phyloP scores from a whole-genome alignment of 35 echinoderm and acorn worm species.

The Chiridota heheva region DNA sequence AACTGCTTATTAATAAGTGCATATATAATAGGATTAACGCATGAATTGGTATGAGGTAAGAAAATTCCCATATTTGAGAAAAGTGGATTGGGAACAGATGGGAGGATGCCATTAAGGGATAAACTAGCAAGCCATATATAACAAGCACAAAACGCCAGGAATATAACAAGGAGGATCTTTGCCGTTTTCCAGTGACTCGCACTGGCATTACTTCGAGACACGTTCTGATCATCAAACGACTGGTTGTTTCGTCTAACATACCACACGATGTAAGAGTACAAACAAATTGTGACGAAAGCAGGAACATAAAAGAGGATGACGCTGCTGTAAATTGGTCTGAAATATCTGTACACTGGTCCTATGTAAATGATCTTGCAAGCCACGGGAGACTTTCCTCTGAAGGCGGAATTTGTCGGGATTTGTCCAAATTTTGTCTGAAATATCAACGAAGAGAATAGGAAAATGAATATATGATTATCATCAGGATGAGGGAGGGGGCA shows the following conservation, averaged over 20 bases:
- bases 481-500: no score
- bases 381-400: constrained; percentile 7
- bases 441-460: no score
- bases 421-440: no score
- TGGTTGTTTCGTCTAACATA: constrained; percentile 24
- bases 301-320: constrained; percentile 67
- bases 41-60: constrained; percentile 37
- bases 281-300: constrained; percentile 23
- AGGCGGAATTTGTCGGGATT: no score
- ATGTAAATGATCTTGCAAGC: constrained; percentile 47
- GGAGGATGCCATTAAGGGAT: not conserved
- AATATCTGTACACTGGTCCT: constrained; percentile 3
- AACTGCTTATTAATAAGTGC: constrained; percentile 28
- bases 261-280: constrained; percentile 43
- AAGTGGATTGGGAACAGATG: not conserved
- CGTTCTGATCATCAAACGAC: not conserved
- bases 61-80: constrained; percentile 50
- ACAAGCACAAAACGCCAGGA: constrained; percentile 27
- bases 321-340: constrained; percentile 65
- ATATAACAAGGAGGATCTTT: constrained; percentile 54
- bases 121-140: constrained; percentile 49
- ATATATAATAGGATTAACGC: constrained; percentile 38
- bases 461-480: no score
- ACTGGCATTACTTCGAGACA: not conserved
- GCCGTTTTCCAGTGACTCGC: constrained; percentile 71